phyloP scores from a whole-genome alignment of 2,113 vertebrate species.

The Aspiorhynchus laticeps region DNA sequence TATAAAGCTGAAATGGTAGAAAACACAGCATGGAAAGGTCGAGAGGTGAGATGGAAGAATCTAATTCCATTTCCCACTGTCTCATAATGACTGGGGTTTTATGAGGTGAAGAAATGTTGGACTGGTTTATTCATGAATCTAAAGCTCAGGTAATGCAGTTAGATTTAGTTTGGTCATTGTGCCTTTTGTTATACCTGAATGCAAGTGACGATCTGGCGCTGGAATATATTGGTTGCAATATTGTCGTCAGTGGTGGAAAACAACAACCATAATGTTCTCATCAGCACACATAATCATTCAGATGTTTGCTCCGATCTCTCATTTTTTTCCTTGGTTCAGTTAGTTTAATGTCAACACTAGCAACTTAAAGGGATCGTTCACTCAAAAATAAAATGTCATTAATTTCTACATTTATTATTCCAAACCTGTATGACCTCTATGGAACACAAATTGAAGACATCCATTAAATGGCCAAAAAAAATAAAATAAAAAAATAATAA shows the following conservation, averaged over 20 bases:
- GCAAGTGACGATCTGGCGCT: not conserved
- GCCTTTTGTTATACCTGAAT: not conserved
- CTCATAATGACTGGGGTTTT: not conserved
- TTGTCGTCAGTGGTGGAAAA: not conserved
- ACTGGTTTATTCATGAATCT: slow-evolving; percentile 10
- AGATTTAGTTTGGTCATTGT: slow-evolving; percentile 7
- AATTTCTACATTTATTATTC: not conserved
- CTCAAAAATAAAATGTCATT: not conserved
- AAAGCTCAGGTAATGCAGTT: not conserved
- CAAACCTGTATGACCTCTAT: not conserved
- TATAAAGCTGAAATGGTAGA: slow-evolving; percentile 34
- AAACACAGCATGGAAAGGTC: slow-evolving; percentile 2
- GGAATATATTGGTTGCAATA: not conserved
- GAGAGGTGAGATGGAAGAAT: slow-evolving; percentile 21
- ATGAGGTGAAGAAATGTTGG: not conserved
- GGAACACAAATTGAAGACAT: not conserved
- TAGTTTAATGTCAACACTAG: not conserved
- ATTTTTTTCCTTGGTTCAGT: not conserved
- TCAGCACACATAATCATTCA: not conserved
- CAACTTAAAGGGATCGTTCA: not conserved
- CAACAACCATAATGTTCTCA: not conserved
- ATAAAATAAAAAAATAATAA: not conserved
- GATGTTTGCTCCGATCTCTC: not conserved
- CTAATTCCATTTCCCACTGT: slow-evolving; percentile 22
- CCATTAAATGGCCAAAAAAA: not conserved